Percentiles rank a stretch among this genome's conserved stretches.
Conservation (phyloP, 2,797 vertebrate genomes). For the Meda fulgida region DNA sequence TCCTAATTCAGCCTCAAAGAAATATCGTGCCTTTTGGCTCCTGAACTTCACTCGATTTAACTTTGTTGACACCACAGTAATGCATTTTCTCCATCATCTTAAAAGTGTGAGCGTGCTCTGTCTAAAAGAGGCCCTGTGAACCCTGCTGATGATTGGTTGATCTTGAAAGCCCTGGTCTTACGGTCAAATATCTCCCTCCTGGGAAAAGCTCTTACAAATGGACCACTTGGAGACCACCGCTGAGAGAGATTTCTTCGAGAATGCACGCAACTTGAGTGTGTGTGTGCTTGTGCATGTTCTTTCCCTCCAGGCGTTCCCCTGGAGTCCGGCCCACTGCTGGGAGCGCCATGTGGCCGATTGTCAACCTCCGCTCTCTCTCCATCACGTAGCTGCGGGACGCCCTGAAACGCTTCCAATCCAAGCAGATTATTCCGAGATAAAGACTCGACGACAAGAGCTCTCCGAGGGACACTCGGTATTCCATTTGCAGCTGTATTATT, state of each 20-base stretch:
- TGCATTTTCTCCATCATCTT: conserved; percentile 33
- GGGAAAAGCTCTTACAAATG: conserved; percentile 50
- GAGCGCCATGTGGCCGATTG: conserved; percentile 55
- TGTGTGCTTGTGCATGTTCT: conserved; percentile 24
- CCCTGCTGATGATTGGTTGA: conserved; percentile 31
- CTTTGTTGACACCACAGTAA: conserved; percentile 26
- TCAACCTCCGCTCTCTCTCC: conserved; percentile 42
- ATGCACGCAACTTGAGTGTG: background rate
- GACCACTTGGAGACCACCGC: conserved; percentile 45
- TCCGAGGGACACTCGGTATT: conserved; percentile 44
- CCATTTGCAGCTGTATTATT: conserved; percentile 56
- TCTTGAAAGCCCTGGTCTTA: conserved; percentile 44
- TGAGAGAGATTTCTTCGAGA: conserved; percentile 38
- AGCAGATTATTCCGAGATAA: conserved; percentile 59
- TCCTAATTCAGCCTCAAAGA: background rate
- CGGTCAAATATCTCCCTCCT: conserved; percentile 55
- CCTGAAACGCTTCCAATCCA: conserved; percentile 47
- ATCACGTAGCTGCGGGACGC: conserved; percentile 47
- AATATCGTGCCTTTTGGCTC: background rate
- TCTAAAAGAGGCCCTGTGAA: conserved; percentile 37
- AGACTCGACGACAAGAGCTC: conserved; percentile 45
- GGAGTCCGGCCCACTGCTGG: conserved; percentile 36
- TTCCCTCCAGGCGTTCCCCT: conserved; percentile 17
- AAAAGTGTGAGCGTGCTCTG: conserved; percentile 35
- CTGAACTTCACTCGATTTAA: conserved; percentile 1